A percentile compares a stretch with the other conserved stretches of the same genome.
These are phyloP conservation scores for Panthera tigris DNA, from an alignment of 2,113 vertebrate genomes.

Conservation along the genomic window DNA sequence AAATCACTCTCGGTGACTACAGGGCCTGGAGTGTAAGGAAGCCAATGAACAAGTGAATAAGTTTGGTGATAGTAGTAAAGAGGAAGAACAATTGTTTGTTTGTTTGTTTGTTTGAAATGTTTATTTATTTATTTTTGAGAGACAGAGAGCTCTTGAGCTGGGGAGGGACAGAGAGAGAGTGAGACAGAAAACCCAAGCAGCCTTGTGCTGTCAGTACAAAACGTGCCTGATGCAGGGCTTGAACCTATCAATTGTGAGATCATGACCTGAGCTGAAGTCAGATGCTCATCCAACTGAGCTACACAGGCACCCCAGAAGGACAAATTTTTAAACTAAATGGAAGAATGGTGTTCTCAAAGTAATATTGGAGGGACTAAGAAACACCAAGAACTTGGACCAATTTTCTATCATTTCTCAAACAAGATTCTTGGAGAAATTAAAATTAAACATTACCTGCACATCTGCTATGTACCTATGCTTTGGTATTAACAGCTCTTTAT, in stretches of 20 bases:
- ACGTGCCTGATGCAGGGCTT: too few relatives aligned
- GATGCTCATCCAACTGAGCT: too few relatives aligned
- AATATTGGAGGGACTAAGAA: neutral
- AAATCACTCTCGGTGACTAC: neutral
- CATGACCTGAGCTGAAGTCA: too few relatives aligned
- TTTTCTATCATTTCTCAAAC: neutral
- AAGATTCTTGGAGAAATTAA: conserved; percentile 21
- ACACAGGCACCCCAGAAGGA: neutral
- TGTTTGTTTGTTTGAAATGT: neutral
- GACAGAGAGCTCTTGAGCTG: too few relatives aligned
- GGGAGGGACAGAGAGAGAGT: too few relatives aligned
- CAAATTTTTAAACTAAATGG: neutral
- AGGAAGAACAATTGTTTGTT: neutral
- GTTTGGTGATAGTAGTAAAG: neutral
- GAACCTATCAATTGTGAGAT: too few relatives aligned
- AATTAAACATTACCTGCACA: neutral
- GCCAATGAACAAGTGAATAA: neutral
- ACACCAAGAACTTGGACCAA: neutral
- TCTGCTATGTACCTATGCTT: neutral
- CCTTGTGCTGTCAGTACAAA: too few relatives aligned
- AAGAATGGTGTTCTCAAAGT: neutral
- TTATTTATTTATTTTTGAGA: too few relatives aligned
- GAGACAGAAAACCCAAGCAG: too few relatives aligned
- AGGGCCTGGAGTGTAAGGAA: neutral
- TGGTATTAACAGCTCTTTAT: neutral